Conservation (phyloP, 53 echinoderm and acorn worm genomes). For the Antedon mediterranea region DNA sequence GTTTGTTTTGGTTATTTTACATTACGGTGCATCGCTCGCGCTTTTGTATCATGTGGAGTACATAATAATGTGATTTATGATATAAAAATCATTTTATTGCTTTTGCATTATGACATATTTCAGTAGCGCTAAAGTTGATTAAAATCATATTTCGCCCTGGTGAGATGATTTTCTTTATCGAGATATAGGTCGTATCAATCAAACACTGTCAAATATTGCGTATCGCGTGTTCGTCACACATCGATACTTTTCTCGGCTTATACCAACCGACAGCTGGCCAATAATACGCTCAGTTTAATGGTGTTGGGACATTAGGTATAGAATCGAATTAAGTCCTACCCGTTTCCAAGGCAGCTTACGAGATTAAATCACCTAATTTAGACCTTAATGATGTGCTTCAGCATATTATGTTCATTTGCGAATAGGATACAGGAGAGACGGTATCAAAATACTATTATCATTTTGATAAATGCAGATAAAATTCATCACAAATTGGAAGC, state of each 20-base stretch:
- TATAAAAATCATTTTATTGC: too few relatives aligned
- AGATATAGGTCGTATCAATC: not conserved
- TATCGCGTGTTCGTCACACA: not conserved
- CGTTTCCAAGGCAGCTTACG: not conserved
- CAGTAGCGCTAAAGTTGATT: not conserved
- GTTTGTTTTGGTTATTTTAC: too few relatives aligned
- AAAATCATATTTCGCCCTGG: not conserved
- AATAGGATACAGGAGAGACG: not conserved
- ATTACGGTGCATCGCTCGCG: too few relatives aligned
- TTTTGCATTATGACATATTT: not conserved
- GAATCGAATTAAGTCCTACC: not conserved
- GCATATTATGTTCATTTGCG: not conserved
- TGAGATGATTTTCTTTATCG: not conserved
- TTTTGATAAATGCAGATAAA: not conserved
- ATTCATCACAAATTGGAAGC: not conserved
- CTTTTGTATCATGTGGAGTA: too few relatives aligned
- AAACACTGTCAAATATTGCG: not conserved
- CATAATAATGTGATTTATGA: too few relatives aligned
- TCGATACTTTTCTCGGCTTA: not conserved
- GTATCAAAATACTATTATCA: not conserved
- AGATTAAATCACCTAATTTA: slow-evolving; percentile 1
- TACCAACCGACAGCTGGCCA: not conserved
- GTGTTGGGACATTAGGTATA: not conserved
- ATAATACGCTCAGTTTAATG: not conserved
- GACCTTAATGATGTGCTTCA: not conserved